Conservation (phyloP, 2,113 vertebrate species). For the Prunella himalayana region DNA sequence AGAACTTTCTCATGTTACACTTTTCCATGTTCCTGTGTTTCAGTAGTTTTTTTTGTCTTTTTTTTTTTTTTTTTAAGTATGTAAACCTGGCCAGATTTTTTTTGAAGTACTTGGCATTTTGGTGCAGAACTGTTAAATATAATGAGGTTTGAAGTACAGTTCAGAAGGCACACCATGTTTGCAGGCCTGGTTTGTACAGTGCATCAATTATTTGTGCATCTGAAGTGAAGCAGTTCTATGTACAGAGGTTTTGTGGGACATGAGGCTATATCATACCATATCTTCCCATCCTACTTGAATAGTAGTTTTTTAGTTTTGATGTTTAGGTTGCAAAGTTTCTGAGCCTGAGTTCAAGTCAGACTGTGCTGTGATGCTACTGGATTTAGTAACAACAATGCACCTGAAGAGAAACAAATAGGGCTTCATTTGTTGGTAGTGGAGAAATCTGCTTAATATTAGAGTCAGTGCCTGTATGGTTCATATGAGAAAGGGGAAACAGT, state of each 20-base stretch:
- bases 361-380: background rate
- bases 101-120: background rate
- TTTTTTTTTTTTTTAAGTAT: accelerated
- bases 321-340: background rate
- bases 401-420: background rate
- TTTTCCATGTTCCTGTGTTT: background rate
- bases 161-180: background rate
- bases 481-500: background rate
- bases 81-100: background rate
- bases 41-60: background rate
- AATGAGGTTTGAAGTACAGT: background rate
- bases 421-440: background rate
- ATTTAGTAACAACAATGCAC: background rate
- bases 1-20: background rate
- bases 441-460: background rate
- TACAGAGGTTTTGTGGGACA: background rate
- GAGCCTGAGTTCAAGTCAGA: background rate
- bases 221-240: background rate
- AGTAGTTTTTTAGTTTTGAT: background rate
- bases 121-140: background rate
- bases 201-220: background rate
- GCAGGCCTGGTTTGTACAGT: background rate
- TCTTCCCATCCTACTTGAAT: background rate
- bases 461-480: background rate
- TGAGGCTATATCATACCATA: background rate